phyloP scores from a whole-genome alignment of 2,888 invertebrate genomes.

The Sminthurides aquaticus region DNA sequence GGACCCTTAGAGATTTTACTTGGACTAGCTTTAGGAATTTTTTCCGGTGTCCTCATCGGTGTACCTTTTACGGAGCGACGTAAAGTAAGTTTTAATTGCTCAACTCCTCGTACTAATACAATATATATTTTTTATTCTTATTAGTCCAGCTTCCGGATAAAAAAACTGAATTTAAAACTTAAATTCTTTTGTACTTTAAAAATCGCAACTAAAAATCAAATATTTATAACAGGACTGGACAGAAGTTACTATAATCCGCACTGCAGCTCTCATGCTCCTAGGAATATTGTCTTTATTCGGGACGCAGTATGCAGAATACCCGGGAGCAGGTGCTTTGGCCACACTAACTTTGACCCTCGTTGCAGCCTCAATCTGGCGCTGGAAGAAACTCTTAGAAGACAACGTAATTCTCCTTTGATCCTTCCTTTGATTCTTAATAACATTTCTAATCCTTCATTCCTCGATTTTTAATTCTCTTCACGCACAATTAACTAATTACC shows the following conservation, averaged over 20 bases:
- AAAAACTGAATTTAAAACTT: neutral
- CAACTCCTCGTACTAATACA: neutral
- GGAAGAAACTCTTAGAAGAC: conserved; percentile 23
- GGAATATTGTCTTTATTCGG: conserved; percentile 60
- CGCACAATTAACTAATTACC: no score
- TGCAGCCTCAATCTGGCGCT: conserved; percentile 52
- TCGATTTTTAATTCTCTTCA: neutral
- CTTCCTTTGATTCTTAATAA: neutral
- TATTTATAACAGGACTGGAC: conserved; percentile 14
- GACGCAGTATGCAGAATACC: conserved; percentile 54
- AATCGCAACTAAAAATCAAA: no score
- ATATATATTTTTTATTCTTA: neutral
- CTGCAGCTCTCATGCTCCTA: conserved; percentile 54
- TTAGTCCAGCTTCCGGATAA: neutral
- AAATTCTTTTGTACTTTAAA: neutral
- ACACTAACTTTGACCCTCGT: conserved; percentile 55
- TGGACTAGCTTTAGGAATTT: conserved; percentile 24
- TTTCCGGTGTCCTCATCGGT: conserved; percentile 24
- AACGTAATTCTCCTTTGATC: no score
- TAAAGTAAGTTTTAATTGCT: neutral
- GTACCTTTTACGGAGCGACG: conserved; percentile 8
- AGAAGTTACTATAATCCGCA: conserved; percentile 46
- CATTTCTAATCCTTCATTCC: no score
- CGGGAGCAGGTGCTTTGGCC: conserved; percentile 59
- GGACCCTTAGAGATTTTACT: conserved; percentile 26